phyloP scores from a whole-genome alignment of 1,140 invertebrate genomes.

The Sycophila sp. region DNA sequence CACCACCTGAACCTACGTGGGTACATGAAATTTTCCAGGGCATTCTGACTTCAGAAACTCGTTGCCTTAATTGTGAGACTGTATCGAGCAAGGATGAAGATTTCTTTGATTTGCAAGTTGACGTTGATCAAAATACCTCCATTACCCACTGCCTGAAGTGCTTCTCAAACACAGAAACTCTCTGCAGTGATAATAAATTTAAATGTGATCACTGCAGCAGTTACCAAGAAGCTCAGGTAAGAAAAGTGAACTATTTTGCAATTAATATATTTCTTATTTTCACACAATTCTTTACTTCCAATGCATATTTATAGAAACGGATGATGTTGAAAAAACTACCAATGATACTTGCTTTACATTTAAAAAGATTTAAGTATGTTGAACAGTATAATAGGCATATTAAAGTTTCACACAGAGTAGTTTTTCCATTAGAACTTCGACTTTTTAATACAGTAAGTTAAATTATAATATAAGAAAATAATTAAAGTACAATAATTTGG shows the following conservation, averaged over 20 bases:
- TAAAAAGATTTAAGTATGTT: conserved; percentile 99
- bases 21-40: conserved; percentile 99
- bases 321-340: conserved; percentile 99
- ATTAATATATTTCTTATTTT: too few species aligned
- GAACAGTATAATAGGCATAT: conserved; percentile 98
- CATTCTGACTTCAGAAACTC: conserved; percentile 97
- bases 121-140: conserved; percentile 99
- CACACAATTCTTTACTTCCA: too few species aligned
- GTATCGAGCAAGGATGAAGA: conserved; percentile 99
- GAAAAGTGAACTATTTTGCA: too few species aligned
- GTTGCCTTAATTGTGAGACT: conserved; percentile 99
- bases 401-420: conserved; percentile 98
- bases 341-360: conserved; percentile 95
- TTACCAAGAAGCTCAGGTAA: conserved; percentile 96
- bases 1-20: conserved; percentile 92
- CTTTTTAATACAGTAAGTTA: conserved; percentile 95
- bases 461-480: not conserved
- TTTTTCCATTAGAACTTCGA: conserved; percentile 97
- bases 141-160: conserved; percentile 98
- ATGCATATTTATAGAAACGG: conserved; percentile 80
- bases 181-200: conserved; percentile 99
- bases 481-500: too few species aligned
- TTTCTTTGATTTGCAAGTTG: conserved; percentile 98
- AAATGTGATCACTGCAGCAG: conserved; percentile 99
- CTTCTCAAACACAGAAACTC: conserved; percentile 98